These are phyloP conservation scores for Mylabris phalerata DNA, from an alignment of 1,140 invertebrate species.

Conservation along the genomic window DNA sequence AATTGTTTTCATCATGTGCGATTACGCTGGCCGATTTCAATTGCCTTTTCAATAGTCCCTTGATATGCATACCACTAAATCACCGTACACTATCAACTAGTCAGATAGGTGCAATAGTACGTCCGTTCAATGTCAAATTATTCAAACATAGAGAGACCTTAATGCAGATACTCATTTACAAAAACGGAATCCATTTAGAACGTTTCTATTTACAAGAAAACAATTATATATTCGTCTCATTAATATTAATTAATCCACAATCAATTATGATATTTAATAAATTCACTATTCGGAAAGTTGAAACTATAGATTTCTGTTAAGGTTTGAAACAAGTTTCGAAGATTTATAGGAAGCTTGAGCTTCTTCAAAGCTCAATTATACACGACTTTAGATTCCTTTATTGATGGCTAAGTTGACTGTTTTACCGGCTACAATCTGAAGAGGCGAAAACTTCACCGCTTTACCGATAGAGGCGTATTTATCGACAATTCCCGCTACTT, in stretches of 20 bases:
- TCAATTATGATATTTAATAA: too few relatives aligned
- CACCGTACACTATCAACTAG: conserved; percentile 37
- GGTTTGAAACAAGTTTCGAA: too few relatives aligned
- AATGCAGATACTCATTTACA: conserved; percentile 6
- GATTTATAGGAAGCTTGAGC: background rate
- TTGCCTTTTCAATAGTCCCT: conserved; percentile 41
- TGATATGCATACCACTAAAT: conserved; percentile 39
- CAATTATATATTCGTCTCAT: too few relatives aligned
- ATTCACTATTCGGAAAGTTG: too few relatives aligned
- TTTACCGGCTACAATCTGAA: conserved; percentile 27
- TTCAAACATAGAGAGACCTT: conserved; percentile 14
- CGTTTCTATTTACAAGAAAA: too few relatives aligned
- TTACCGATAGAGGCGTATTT: conserved; percentile 29
- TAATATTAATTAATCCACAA: too few relatives aligned
- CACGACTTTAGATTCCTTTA: conserved; percentile 18
- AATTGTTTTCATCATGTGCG: conserved; percentile 43
- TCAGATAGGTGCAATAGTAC: conserved; percentile 33
- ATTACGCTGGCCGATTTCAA: conserved; percentile 41
- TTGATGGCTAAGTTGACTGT: conserved; percentile 26
- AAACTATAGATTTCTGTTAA: too few relatives aligned
- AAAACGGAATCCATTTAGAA: background rate
- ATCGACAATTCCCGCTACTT: conserved; percentile 2
- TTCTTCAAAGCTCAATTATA: background rate
- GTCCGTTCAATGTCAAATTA: conserved; percentile 35
- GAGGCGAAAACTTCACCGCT: conserved; percentile 28